Evolutionary conservation across 2,113 vertebrate genomes (phyloP), one percentile per base, ranked within the genome.

Genomic region (Dermatemys mawii): DNA sequence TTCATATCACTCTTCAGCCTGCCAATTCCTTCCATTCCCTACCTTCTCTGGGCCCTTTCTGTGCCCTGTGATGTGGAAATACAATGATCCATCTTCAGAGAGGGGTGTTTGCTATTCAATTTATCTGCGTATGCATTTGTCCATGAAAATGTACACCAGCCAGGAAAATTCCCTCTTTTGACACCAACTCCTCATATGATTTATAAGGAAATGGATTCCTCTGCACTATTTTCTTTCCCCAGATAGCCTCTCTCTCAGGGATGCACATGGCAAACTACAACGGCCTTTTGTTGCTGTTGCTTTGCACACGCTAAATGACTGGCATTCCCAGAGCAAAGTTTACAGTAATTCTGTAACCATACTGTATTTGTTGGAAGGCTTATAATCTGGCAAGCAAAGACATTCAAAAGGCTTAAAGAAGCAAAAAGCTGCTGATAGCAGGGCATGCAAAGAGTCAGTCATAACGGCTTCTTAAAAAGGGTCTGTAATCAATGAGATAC

Each of bases 401-500:
- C 55, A 89, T 93, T 94, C 90, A 92, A 95, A 96, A 94, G 86
- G 93, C 94, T 97, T 97, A 98, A 95, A 54, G 87, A 88, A 96
- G 38, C 86, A 73, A 86, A 96, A 96, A 97, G 97, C 96, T 95
- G 95, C 93, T 97, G 96, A 98, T 93, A 96, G 92, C n/a, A 92
- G 87, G 88, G 57, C 93, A 94, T 32, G 92, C 81, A 95, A 91
- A 91, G 95, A 97, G 93, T 93, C 96, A 89, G 78, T 94, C 95
- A 89, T 92, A 96, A 96, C 27, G 80, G 96, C 95, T 95, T 97
- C 83, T 97, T 96, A 96, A 97, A 92, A 70, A 96, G 84, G 93
- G 95, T 93, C 97, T 96, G 93, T 96, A 97, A 97, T 97, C 97
- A 96, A 96, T 63, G 6, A 87, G 88, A 95, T 84, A 86, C 96